These are phyloP conservation scores for Perizoma affinitatum DNA, from an alignment of 2,888 invertebrate species.

Conservation along the genomic window DNA sequence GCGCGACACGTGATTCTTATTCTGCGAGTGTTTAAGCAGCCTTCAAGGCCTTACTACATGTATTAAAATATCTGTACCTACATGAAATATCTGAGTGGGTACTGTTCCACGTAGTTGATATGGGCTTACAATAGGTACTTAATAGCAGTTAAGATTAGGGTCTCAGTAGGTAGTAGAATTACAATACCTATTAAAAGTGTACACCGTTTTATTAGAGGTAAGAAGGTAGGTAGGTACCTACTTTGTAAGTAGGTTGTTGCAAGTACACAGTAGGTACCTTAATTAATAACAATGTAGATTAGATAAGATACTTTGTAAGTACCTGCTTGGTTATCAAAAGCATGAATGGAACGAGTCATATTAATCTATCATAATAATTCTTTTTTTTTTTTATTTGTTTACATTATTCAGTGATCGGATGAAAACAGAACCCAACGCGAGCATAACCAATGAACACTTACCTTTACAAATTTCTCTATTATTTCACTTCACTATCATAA, in stretches of 20 bases:
- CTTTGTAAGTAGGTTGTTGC: not conserved
- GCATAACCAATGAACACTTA: constrained; percentile 59
- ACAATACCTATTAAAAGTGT: too few species aligned
- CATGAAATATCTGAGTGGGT: too few species aligned
- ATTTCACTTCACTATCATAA: constrained; percentile 74
- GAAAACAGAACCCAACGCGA: constrained; percentile 46
- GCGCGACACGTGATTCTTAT: constrained; percentile 48
- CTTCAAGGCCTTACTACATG: not conserved
- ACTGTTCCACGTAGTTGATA: too few species aligned
- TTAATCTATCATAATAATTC: not conserved
- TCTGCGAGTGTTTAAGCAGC: constrained; percentile 17
- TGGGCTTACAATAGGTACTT: too few species aligned
- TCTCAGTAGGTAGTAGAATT: too few species aligned
- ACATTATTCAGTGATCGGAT: constrained; percentile 27
- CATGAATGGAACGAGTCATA: too few species aligned
- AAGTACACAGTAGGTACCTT: too few species aligned
- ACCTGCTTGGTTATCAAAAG: not conserved
- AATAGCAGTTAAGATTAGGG: too few species aligned
- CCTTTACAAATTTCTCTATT: constrained; percentile 58
- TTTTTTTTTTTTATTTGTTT: constrained; percentile 14
- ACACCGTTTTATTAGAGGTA: too few species aligned
- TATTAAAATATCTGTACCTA: too few species aligned
- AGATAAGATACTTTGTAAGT: not conserved
- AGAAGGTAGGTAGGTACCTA: constrained; percentile 1
- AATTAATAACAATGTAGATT: too few species aligned